Conservation (phyloP, 2,113 vertebrate genomes). For the Psilopogon haemacephalus region DNA sequence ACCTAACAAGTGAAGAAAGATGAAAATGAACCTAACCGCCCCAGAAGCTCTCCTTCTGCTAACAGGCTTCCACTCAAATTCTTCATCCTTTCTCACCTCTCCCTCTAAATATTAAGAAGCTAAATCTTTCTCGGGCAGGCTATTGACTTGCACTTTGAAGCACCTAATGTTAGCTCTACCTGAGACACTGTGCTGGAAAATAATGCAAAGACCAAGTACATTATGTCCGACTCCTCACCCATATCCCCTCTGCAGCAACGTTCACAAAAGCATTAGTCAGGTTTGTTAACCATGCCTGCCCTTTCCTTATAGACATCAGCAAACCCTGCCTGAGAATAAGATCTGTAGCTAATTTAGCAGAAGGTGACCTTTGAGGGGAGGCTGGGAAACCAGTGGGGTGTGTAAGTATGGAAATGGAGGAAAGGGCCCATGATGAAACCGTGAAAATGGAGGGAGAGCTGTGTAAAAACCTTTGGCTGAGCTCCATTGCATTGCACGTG, state of each 20-base stretch:
- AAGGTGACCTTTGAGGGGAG: conserved; percentile 17
- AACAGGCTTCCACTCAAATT: background rate
- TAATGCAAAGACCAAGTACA: background rate
- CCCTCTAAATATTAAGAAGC: background rate
- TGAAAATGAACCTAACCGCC: background rate
- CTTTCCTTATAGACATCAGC: background rate
- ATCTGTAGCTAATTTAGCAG: conserved; percentile 5
- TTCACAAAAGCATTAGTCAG: background rate
- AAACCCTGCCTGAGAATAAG: background rate
- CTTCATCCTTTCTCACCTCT: background rate
- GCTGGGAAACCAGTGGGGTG: background rate
- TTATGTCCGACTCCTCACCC: background rate
- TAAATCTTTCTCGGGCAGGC: background rate
- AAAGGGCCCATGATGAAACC: background rate
- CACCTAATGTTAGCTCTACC: background rate
- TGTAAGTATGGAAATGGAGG: background rate
- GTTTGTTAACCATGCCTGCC: background rate
- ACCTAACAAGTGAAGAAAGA: background rate
- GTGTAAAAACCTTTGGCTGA: background rate
- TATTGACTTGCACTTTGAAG: background rate
- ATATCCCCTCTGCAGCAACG: background rate
- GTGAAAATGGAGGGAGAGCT: background rate
- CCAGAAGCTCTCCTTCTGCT: background rate
- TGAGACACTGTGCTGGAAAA: background rate
- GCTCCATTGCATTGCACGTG: background rate